A percentile compares a stretch with the other conserved stretches of the same genome.
Conservation (phyloP, 2,888 invertebrate species). For the Pherbina coryleti region DNA sequence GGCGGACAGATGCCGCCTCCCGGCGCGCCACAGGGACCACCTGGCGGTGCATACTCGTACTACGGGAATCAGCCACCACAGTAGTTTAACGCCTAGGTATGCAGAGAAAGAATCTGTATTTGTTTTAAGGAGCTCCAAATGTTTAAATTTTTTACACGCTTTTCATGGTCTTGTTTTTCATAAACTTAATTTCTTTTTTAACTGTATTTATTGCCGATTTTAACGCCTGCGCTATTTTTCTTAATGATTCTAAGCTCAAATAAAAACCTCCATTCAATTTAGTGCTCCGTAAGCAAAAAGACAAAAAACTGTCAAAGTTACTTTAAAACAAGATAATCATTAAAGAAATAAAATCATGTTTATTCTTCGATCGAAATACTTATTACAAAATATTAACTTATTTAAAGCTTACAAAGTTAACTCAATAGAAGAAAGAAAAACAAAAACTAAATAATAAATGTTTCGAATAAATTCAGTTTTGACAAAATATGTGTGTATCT, state of each 20-base stretch:
- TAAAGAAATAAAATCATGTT: not conserved
- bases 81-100: slow-evolving; percentile 48
- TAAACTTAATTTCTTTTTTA: too few species aligned
- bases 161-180: not conserved
- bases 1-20: slow-evolving; percentile 74
- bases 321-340: not conserved
- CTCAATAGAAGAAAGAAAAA: not conserved
- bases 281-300: not conserved
- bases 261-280: not conserved
- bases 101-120: not conserved
- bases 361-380: too few species aligned
- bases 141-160: not conserved
- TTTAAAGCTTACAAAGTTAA: too few species aligned
- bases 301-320: not conserved
- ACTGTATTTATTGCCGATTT: too few species aligned
- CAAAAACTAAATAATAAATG: slow-evolving; percentile 8
- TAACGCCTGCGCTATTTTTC: not conserved
- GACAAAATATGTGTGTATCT: slow-evolving; percentile 3
- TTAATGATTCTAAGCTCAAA: not conserved
- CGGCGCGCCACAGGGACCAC: slow-evolving; percentile 68
- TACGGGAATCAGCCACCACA: slow-evolving; percentile 84
- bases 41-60: slow-evolving; percentile 82
- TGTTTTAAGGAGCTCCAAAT: not conserved
- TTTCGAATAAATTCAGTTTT: slow-evolving; percentile 3
- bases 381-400: too few species aligned